phyloP scores from a whole-genome alignment of 2,797 vertebrate genomes.

The Eulemur rubriventer region DNA sequence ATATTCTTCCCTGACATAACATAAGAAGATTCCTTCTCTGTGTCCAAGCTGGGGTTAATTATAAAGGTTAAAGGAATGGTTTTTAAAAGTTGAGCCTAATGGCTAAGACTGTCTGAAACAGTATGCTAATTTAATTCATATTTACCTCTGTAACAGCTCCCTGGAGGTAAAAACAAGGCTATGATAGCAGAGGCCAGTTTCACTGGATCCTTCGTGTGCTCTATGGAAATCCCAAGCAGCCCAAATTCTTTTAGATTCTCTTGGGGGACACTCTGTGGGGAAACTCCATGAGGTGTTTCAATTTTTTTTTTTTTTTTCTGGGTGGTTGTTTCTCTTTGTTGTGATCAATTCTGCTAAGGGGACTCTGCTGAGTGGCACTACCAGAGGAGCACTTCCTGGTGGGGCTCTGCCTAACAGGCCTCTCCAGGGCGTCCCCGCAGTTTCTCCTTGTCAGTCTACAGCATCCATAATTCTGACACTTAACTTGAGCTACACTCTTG shows the following conservation, averaged over 20 bases:
- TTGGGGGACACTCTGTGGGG: not conserved
- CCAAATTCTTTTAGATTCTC: not conserved
- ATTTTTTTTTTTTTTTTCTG: not conserved
- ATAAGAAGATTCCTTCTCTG: not conserved
- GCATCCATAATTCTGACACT: not conserved
- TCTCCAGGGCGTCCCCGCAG: not conserved
- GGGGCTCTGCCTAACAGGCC: not conserved
- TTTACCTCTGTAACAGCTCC: not conserved
- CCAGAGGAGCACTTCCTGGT: not conserved
- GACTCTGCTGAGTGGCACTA: not conserved
- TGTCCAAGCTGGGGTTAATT: not conserved
- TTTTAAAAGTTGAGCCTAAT: not conserved
- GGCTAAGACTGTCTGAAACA: not conserved
- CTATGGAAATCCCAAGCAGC: not conserved
- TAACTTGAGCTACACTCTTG: not conserved
- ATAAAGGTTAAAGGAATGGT: not conserved
- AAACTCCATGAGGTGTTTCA: not conserved
- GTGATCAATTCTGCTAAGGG: not conserved
- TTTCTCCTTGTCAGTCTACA: not conserved
- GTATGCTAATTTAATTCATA: not conserved
- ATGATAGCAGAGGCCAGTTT: not conserved
- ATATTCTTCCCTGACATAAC: not conserved
- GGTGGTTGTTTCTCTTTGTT: not conserved
- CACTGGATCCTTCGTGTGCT: not conserved
- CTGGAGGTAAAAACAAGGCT: not conserved